Conservation (phyloP, 2,888 invertebrate species). For the Romanomermis culicivorax region DNA sequence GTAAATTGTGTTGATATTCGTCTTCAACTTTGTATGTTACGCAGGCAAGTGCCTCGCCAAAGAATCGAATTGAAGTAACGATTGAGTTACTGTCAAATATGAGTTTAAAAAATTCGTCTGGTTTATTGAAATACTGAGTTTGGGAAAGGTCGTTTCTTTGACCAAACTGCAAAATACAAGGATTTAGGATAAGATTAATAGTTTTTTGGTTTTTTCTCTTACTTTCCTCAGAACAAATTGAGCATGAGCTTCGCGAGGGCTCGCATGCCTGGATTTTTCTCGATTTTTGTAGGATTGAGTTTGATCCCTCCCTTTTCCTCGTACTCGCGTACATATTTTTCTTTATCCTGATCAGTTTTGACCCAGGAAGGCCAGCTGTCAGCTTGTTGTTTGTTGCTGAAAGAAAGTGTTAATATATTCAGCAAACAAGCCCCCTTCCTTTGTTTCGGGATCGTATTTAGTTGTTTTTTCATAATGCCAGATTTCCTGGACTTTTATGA, state of each 20-base stretch:
- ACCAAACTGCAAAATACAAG: neutral
- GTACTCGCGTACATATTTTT: neutral
- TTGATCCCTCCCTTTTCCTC: neutral
- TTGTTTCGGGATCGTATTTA: neutral
- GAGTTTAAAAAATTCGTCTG: neutral
- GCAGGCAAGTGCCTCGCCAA: neutral
- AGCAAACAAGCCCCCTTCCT: neutral
- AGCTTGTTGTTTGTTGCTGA: neutral
- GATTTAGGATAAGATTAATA: too few species aligned
- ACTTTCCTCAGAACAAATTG: neutral
- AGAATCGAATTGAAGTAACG: neutral
- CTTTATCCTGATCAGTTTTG: neutral
- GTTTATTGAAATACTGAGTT: neutral
- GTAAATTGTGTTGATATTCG: neutral
- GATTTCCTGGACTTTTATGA: neutral
- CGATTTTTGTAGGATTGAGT: neutral
- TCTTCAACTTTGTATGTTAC: neutral
- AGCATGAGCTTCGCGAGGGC: neutral
- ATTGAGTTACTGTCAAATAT: neutral
- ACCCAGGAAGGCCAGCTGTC: neutral
- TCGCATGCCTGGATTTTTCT: neutral
- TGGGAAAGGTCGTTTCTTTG: neutral
- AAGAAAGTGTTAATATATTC: neutral
- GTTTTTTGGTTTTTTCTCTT: neutral
- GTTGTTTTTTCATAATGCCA: neutral